Conservation (phyloP, 2,113 vertebrate genomes). For the Sorex araneus region DNA sequence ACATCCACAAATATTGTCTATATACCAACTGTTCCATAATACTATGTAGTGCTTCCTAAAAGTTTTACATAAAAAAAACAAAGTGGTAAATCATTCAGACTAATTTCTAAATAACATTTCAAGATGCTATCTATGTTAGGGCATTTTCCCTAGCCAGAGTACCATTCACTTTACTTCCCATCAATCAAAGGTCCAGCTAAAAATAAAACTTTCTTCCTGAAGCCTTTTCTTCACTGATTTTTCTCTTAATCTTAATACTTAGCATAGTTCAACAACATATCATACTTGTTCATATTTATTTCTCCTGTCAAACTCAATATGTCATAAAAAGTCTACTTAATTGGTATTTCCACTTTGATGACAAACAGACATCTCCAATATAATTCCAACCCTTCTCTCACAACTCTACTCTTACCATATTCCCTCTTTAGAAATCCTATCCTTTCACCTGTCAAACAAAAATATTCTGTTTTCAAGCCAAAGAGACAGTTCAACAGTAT, state of each 20-base stretch:
- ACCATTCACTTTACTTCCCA: not conserved
- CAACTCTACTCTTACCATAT: not conserved
- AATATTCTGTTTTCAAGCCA: too few relatives aligned
- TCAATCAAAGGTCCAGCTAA: not conserved
- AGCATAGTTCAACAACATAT: constrained; percentile 5
- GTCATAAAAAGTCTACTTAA: constrained; percentile 33
- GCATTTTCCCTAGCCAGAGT: constrained; percentile 17
- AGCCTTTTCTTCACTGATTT: constrained; percentile 9
- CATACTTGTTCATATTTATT: not conserved
- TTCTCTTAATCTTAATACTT: constrained; percentile 24
- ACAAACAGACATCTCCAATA: constrained; percentile 3
- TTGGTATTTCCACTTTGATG: constrained; percentile 24
- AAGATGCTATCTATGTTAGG: not conserved
- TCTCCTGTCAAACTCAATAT: constrained; percentile 28
- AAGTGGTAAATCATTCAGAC: constrained; percentile 29
- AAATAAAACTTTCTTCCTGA: constrained; percentile 41
- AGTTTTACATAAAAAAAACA: constrained; percentile 18
- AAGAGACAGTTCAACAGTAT: too few relatives aligned
- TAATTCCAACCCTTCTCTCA: not conserved
- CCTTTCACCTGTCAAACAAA: not conserved
- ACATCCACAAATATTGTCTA: constrained; percentile 31
- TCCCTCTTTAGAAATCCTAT: not conserved
- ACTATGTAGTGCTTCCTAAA: not conserved
- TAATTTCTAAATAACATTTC: constrained; percentile 31
- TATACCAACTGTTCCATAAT: not conserved